Conservation (phyloP, 1,140 invertebrate species). For the Drosophila bifasciata region DNA sequence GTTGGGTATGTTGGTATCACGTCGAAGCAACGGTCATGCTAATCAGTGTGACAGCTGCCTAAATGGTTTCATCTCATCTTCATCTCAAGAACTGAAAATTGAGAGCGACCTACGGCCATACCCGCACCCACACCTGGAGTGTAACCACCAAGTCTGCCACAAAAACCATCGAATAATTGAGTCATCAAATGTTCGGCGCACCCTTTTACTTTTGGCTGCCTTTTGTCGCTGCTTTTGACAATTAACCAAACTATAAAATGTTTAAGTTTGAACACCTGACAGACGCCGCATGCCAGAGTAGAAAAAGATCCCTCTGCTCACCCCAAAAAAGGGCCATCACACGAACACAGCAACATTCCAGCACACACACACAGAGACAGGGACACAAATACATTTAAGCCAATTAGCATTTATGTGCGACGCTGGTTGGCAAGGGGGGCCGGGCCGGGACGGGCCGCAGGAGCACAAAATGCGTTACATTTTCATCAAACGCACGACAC, state of each 20-base stretch:
- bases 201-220: conserved; percentile 48
- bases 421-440: conserved; percentile 40
- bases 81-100: background rate
- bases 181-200: conserved; percentile 75
- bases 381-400: conserved; percentile 67
- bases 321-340: conserved; percentile 20
- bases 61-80: conserved; percentile 13
- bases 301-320: conserved; percentile 42
- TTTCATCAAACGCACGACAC: conserved; percentile 82
- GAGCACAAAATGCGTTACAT: conserved; percentile 74
- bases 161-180: conserved; percentile 79
- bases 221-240: conserved; percentile 65
- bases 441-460: too few relatives aligned
- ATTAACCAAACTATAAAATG: conserved; percentile 82
- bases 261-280: conserved; percentile 79
- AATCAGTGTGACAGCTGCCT: conserved; percentile 50
- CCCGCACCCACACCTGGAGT: background rate
- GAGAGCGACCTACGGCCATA: background rate
- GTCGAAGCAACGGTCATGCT: conserved; percentile 46
- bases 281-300: conserved; percentile 7
- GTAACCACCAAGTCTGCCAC: conserved; percentile 49
- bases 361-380: conserved; percentile 9
- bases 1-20: conserved; percentile 22
- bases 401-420: conserved; percentile 82
- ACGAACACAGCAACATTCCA: conserved; percentile 13